Conservation (phyloP, 2,113 vertebrate species). For the Strix aluco region DNA sequence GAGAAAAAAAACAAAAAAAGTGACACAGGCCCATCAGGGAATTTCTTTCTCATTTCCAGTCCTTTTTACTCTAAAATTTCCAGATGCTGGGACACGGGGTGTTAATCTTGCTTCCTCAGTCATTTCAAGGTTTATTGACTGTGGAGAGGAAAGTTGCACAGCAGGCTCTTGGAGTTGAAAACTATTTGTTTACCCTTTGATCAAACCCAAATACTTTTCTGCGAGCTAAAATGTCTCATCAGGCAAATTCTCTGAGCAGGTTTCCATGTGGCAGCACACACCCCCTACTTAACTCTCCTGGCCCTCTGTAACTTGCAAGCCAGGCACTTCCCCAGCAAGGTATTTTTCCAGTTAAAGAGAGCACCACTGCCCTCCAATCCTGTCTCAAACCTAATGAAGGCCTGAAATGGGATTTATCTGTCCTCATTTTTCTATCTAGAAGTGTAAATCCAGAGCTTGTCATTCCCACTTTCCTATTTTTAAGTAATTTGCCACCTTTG, state of each 20-base stretch:
- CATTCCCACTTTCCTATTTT: rapidly evolving
- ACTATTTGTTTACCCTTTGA: constrained; percentile 38
- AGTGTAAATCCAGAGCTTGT: not conserved
- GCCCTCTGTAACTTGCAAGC: not conserved
- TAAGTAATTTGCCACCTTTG: not conserved
- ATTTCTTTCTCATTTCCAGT: not conserved
- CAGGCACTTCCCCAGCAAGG: not conserved
- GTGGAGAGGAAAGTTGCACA: not conserved
- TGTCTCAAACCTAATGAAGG: not conserved
- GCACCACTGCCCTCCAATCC: not conserved
- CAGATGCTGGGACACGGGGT: not conserved
- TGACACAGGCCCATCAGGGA: not conserved
- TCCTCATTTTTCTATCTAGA: not conserved
- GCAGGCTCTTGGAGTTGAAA: not conserved
- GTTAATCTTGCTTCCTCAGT: not conserved
- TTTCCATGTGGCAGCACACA: not conserved
- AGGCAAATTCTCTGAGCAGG: not conserved
- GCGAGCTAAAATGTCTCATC: not conserved
- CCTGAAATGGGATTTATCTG: not conserved
- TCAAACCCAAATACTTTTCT: constrained; percentile 12
- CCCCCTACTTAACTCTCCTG: rapidly evolving
- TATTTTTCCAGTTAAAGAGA: not conserved
- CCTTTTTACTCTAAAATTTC: not conserved
- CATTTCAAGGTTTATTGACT: constrained; percentile 21
- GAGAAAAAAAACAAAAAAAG: not conserved